Conservation (phyloP, 2,113 vertebrate species). For the Guaruba guarouba region DNA sequence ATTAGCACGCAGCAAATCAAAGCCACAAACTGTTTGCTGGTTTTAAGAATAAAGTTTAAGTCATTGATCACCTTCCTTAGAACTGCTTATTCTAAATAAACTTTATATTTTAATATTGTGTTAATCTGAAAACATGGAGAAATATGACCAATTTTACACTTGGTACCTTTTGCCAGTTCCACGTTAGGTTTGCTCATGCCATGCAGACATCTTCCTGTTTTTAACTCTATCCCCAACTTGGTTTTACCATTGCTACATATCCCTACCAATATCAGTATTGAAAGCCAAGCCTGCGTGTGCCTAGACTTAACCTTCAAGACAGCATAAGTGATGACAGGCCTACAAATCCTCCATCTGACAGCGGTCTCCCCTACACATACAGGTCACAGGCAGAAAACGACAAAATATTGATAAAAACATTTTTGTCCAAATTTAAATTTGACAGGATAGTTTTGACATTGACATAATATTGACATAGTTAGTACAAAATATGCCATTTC, state of each 20-base stretch:
- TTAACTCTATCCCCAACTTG: neutral
- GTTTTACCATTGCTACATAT: neutral
- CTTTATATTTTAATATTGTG: neutral
- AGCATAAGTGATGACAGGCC: neutral
- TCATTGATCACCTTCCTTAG: neutral
- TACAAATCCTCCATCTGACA: neutral
- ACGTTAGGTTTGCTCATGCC: neutral
- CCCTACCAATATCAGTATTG: neutral
- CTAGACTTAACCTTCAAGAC: neutral
- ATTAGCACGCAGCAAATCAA: conserved; percentile 89
- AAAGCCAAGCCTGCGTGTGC: neutral
- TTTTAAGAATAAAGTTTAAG: conserved; percentile 56
- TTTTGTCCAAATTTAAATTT: neutral
- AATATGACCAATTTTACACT: neutral
- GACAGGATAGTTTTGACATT: neutral
- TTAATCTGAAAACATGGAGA: neutral
- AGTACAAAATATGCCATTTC: neutral
- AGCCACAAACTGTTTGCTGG: conserved; percentile 93
- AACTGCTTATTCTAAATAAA: neutral
- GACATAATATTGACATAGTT: neutral
- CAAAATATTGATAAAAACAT: neutral
- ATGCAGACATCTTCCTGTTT: neutral
- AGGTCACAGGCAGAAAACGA: neutral
- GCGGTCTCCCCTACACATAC: neutral
- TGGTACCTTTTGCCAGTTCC: neutral